A percentile compares a stretch with the other conserved stretches of the same genome.
These are phyloP conservation scores for Ammospiza caudacuta DNA, from an alignment of 2,113 vertebrate species.

Conservation along the genomic window DNA sequence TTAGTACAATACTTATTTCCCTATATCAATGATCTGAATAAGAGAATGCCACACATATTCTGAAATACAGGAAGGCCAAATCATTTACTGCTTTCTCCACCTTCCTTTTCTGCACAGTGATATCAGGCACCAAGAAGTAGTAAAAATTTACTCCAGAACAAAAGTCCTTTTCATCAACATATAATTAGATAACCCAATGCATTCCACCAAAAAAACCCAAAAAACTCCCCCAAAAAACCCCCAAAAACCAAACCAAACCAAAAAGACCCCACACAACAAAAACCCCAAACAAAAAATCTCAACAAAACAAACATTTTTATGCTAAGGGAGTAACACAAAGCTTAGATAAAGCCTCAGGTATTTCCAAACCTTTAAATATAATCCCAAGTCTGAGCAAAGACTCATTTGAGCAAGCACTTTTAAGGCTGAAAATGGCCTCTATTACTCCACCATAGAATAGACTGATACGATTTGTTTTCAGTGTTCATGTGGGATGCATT, in stretches of 20 bases:
- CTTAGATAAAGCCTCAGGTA: background rate
- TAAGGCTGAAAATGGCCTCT: background rate
- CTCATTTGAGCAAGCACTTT: background rate
- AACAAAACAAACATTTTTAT: background rate
- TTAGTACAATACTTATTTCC: background rate
- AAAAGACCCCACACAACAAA: background rate
- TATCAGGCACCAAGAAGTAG: background rate
- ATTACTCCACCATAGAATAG: background rate
- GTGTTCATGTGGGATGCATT: background rate
- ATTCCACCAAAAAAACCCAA: background rate
- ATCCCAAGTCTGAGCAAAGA: background rate
- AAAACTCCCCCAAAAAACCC: too few species aligned
- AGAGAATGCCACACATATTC: background rate
- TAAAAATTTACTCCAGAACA: background rate
- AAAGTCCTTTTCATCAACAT: background rate
- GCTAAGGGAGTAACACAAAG: background rate
- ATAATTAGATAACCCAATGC: background rate
- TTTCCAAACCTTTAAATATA: background rate
- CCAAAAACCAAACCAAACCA: background rate
- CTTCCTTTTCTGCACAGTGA: background rate
- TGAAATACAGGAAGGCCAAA: background rate
- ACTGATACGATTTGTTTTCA: slow-evolving; percentile 11
- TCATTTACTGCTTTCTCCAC: background rate
- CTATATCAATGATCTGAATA: background rate
- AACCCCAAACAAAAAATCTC: background rate